A percentile compares a stretch with the other conserved stretches of the same genome.
phyloP scores from a whole-genome alignment of 2,113 vertebrate genomes.

The Heterotis niloticus region DNA sequence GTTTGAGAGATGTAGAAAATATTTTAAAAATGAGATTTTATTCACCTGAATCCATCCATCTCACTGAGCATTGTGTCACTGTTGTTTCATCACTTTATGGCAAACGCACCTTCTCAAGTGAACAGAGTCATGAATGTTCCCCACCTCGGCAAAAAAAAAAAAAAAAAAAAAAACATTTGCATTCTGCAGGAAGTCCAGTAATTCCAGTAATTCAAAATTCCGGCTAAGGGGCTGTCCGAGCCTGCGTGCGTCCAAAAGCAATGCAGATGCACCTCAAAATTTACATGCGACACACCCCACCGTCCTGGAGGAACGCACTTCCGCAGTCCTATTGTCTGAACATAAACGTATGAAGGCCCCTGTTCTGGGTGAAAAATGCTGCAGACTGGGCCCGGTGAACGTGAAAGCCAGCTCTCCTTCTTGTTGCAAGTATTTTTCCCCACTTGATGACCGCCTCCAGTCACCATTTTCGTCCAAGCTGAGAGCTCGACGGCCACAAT shows the following conservation, averaged over 20 bases:
- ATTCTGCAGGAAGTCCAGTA: neutral
- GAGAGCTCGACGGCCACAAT: slow-evolving; percentile 65
- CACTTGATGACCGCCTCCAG: slow-evolving; percentile 55
- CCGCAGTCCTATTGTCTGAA: slow-evolving; percentile 4
- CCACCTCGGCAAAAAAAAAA: neutral
- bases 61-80: too few relatives aligned
- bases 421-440: neutral
- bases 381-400: neutral
- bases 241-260: neutral
- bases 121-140: neutral
- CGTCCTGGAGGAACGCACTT: neutral
- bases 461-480: slow-evolving; percentile 62
- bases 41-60: too few relatives aligned
- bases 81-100: neutral
- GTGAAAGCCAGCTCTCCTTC: neutral
- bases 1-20: too few relatives aligned
- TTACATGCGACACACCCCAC: neutral
- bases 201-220: slow-evolving; percentile 6
- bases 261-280: neutral
- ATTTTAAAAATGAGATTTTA: too few relatives aligned
- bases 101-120: neutral
- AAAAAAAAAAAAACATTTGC: neutral
- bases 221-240: too few relatives aligned
- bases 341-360: neutral
- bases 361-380: neutral